Evolutionary conservation across 2,888 invertebrate species (phyloP), one percentile per base, ranked within the genome.

Genomic region (Brachynemurus nebulosus): DNA sequence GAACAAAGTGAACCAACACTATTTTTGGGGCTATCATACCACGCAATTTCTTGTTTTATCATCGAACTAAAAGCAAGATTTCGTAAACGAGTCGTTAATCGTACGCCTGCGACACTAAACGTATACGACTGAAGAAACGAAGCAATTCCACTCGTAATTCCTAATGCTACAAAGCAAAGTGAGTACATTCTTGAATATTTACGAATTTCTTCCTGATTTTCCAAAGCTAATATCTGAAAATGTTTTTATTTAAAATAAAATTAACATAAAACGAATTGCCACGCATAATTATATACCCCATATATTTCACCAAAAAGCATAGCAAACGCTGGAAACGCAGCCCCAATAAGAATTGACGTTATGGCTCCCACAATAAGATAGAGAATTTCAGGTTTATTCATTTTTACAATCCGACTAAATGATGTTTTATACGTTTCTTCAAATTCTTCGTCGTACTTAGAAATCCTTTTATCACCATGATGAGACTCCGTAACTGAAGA

Each of bases 281-380:
- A n/a, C n/a, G n/a, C n/a, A n/a, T n/a, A n/a, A n/a, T 16, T 16
- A 36, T 70, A 65, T 65, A 78, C 76, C 48, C 77, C 77, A 54
- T 83, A 80, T 33, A 84, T 79, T 57, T 86, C 80, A 25, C 85
- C 86, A 53, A 86, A 86, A n/a, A 86, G 66, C 1, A 85, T 68
- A 0, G 85, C 83, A 59, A 83, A 86, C 30, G 75, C 68, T 0
- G 86, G 85, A 52, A 82, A 79, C 0, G 80, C 76, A 0, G 76
- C 68, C 1, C 86, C 86, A 2, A 81, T 79, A 41, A 75, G 64
- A 1, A 77, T 61, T 0, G 85, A 76, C 0, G 81, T 78, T 2
- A 81, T 36, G 8, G 78, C 69, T 2, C 80, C 80, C 5, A 71
- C 57, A 0, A 78, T 38, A 55, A 84, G 76, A 53, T 68, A 70